These are phyloP conservation scores for Leptodactylus fuscus DNA, from an alignment of 2,113 vertebrate species.

Conservation along the genomic window DNA sequence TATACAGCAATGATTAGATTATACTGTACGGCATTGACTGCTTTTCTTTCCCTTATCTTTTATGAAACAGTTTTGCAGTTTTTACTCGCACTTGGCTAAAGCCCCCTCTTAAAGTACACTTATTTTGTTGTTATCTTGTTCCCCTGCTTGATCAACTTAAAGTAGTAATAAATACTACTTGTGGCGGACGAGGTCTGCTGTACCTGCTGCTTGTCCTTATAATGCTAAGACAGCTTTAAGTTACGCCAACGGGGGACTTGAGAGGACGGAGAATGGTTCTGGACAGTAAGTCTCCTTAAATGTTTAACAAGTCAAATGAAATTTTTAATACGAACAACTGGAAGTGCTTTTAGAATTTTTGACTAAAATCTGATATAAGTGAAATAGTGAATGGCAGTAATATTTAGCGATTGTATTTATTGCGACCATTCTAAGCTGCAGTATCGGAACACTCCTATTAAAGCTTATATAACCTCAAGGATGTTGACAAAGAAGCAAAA, in stretches of 20 bases:
- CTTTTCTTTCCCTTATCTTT: conserved; percentile 30
- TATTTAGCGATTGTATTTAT: not conserved
- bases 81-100: conserved; percentile 41
- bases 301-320: conserved; percentile 9
- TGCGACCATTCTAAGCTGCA: not conserved
- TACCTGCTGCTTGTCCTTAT: conserved; percentile 57
- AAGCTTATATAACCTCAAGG: not conserved
- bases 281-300: conserved; percentile 12
- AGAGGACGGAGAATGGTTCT: conserved; percentile 9
- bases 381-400: not conserved
- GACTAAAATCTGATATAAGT: not conserved
- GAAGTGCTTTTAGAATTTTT: not conserved
- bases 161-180: conserved; percentile 54
- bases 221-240: conserved; percentile 50
- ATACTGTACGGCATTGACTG: not conserved
- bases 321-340: not conserved
- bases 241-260: conserved; percentile 35
- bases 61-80: conserved; percentile 34
- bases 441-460: not conserved
- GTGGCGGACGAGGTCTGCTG: conserved; percentile 40
- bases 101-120: conserved; percentile 42
- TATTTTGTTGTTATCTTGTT: conserved; percentile 59
- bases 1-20: conserved; percentile 39
- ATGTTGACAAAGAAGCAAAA: not conserved
- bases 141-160: conserved; percentile 55